Conservation (phyloP, 2,888 invertebrate genomes). For the Apotomis turbidana region DNA sequence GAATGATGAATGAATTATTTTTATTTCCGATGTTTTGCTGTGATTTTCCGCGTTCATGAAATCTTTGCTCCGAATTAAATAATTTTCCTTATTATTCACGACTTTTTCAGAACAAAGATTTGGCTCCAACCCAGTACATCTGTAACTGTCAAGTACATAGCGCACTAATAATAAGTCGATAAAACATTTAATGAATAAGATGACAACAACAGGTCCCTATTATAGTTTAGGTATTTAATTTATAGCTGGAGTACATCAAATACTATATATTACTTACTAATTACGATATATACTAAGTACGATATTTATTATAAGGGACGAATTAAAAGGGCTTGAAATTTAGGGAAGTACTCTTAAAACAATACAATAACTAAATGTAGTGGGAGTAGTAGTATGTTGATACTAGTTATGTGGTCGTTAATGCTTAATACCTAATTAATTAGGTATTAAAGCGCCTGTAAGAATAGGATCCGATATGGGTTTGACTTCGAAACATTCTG, state of each 20-base stretch:
- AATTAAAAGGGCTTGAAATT: too few species aligned
- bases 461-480: background rate
- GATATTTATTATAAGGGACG: too few species aligned
- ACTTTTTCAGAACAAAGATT: constrained; percentile 33
- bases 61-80: background rate
- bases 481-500: background rate
- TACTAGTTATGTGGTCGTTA: too few species aligned
- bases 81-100: constrained; percentile 1
- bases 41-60: background rate
- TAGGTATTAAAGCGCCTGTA: background rate
- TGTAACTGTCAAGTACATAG: constrained; percentile 13
- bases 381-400: too few species aligned
- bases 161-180: constrained; percentile 23
- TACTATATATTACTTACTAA: too few species aligned
- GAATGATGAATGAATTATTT: background rate
- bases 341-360: too few species aligned
- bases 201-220: background rate
- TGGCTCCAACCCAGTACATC: constrained; percentile 36
- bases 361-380: too few species aligned
- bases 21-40: background rate
- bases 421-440: background rate
- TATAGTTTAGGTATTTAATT: background rate
- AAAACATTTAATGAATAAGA: constrained; percentile 5
- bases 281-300: too few species aligned
- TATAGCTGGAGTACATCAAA: background rate